Conservation (phyloP, 2,888 invertebrate species). For the Pharmacophagus antenor region DNA sequence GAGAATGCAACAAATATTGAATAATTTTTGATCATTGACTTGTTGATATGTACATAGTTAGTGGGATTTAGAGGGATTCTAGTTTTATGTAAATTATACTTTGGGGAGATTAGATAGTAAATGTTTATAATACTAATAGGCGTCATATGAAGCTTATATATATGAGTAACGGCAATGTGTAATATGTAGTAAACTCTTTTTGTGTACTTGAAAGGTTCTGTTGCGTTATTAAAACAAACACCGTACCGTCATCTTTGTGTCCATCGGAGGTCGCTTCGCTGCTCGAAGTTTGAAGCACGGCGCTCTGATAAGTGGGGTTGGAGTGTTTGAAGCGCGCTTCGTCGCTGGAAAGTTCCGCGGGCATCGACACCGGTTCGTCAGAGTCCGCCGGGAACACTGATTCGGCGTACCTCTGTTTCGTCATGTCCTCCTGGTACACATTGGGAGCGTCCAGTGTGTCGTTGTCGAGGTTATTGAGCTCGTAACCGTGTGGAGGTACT, state of each 20-base stretch:
- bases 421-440: conserved; percentile 72
- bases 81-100: too few relatives aligned
- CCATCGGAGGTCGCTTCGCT: conserved; percentile 59
- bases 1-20: too few relatives aligned
- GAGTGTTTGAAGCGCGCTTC: conserved; percentile 84
- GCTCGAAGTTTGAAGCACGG: conserved; percentile 82
- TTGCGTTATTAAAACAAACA: neutral
- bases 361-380: conserved; percentile 73
- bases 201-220: too few relatives aligned
- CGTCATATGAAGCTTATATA: too few relatives aligned
- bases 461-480: conserved; percentile 84
- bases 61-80: too few relatives aligned
- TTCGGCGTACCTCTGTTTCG: conserved; percentile 58
- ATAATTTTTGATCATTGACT: too few relatives aligned
- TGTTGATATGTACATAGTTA: too few relatives aligned
- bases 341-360: conserved; percentile 61
- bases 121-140: too few relatives aligned
- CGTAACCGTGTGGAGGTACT: conserved; percentile 84
- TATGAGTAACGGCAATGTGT: too few relatives aligned
- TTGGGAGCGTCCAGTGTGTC: conserved; percentile 83
- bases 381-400: conserved; percentile 67
- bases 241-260: conserved; percentile 70
- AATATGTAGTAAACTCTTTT: too few relatives aligned
- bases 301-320: conserved; percentile 88
- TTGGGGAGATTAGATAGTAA: too few relatives aligned